These are phyloP conservation scores for Bos javanicus DNA, from an alignment of 2,113 vertebrate species.

Conservation along the genomic window DNA sequence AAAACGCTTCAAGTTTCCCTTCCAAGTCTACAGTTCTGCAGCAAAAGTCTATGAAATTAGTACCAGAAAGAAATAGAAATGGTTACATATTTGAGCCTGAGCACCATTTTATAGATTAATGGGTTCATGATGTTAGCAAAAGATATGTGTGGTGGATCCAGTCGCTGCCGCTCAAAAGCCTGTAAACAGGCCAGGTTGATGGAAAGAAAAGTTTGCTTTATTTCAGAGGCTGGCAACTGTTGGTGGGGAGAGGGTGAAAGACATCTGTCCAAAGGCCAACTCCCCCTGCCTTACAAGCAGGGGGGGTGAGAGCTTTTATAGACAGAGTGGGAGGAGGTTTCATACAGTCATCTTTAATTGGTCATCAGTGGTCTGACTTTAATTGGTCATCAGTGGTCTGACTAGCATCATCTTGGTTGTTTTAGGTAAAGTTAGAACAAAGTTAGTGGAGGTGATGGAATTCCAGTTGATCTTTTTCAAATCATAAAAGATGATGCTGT, in stretches of 20 bases:
- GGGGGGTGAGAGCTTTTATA: neutral
- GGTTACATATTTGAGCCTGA: neutral
- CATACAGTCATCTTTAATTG: neutral
- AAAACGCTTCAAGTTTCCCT: neutral
- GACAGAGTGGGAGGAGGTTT: neutral
- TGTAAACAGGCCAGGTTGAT: neutral
- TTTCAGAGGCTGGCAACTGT: neutral
- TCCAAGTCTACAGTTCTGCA: neutral
- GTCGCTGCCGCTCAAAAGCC: accelerated
- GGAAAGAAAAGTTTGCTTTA: neutral
- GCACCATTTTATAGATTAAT: accelerated
- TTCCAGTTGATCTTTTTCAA: neutral
- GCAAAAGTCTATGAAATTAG: neutral
- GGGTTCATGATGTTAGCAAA: accelerated
- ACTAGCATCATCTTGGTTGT: neutral
- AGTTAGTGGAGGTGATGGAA: neutral
- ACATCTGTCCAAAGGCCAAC: neutral
- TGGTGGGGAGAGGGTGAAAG: neutral
- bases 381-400: neutral
- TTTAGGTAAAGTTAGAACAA: neutral
- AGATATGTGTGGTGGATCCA: neutral
- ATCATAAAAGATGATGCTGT: neutral
- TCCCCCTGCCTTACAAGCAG: neutral
- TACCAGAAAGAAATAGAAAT: neutral
- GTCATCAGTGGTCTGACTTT: neutral